A percentile compares a stretch with the other conserved stretches of the same genome.
These are phyloP conservation scores for Leptopilina clavipes DNA, from an alignment of 1,140 invertebrate genomes.

Conservation along the genomic window DNA sequence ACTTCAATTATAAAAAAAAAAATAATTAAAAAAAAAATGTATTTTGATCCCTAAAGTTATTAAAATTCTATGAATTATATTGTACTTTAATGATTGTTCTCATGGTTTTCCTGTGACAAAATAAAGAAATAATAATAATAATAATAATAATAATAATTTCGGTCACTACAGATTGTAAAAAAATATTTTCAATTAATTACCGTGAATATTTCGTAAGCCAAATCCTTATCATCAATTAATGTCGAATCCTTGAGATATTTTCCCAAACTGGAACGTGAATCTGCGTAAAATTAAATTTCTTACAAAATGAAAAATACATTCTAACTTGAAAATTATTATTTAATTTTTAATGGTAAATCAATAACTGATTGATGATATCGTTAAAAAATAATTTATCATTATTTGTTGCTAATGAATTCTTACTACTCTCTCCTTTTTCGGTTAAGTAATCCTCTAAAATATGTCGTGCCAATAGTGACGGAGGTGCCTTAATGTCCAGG, in stretches of 20 bases:
- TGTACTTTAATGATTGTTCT: too few species aligned
- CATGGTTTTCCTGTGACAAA: too few species aligned
- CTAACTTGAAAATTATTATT: slow-evolving; percentile 37
- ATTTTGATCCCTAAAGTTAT: too few species aligned
- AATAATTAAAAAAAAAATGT: too few species aligned
- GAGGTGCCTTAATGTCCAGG: slow-evolving; percentile 76
- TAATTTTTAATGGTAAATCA: too few species aligned
- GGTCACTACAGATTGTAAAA: not conserved
- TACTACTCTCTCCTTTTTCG: slow-evolving; percentile 55
- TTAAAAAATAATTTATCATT: slow-evolving; percentile 2
- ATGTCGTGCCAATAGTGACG: slow-evolving; percentile 80
- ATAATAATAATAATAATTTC: too few species aligned
- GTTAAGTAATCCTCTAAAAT: slow-evolving; percentile 79
- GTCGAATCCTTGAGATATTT: slow-evolving; percentile 82
- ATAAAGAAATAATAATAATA: too few species aligned
- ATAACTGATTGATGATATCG: too few species aligned
- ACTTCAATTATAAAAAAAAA: too few species aligned
- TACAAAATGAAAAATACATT: slow-evolving; percentile 8
- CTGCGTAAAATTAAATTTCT: slow-evolving; percentile 41
- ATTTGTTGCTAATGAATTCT: slow-evolving; percentile 29
- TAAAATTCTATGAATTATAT: too few species aligned
- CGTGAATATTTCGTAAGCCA: slow-evolving; percentile 86
- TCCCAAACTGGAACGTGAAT: slow-evolving; percentile 70
- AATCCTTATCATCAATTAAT: slow-evolving; percentile 81
- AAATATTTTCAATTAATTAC: slow-evolving; percentile 73